Evolutionary conservation across 2,888 invertebrate species (phyloP).

Genomic region (Aproaerema taeniolella): DNA sequence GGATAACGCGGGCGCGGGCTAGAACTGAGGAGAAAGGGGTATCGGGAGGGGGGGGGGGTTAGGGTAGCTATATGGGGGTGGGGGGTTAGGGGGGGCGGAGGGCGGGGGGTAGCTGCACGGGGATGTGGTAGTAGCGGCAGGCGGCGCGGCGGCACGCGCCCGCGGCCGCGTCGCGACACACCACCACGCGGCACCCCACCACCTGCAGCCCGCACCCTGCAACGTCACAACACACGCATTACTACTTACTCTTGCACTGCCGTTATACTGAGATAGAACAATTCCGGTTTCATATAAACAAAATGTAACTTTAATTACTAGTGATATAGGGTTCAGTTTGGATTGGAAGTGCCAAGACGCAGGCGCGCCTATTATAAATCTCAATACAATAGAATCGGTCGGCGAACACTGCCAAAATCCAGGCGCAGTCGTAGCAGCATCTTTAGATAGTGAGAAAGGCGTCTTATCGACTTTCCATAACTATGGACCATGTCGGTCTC

Average conservation of each 20-base stretch:
- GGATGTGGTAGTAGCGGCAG: constrained; percentile 99
- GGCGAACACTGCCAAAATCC: too few species aligned
- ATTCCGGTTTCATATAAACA: not conserved
- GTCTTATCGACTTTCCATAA: too few species aligned
- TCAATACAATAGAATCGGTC: too few species aligned
- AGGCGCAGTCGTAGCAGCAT: too few species aligned
- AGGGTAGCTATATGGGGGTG: constrained; percentile 28
- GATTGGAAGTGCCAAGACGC: too few species aligned
- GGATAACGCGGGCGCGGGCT: constrained; percentile 51
- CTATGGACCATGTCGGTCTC: too few species aligned
- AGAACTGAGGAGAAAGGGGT: constrained; percentile 26
- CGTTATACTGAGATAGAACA: too few species aligned
- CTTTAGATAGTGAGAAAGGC: too few species aligned
- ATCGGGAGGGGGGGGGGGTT: constrained; percentile 6
- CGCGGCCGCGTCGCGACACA: constrained; percentile 96
- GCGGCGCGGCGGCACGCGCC: constrained; percentile 94
- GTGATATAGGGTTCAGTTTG: too few species aligned
- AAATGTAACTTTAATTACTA: too few species aligned
- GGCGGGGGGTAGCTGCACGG: constrained; percentile 91
- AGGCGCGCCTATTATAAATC: too few species aligned
- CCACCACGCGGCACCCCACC: constrained; percentile 96
- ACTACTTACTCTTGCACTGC: not conserved
- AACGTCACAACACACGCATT: constrained; percentile 47
- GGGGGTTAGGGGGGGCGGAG: constrained; percentile 66
- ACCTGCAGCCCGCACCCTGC: constrained; percentile 96